phyloP scores from a whole-genome alignment of 2,888 invertebrate species.

The Callosobruchus maculatus region DNA sequence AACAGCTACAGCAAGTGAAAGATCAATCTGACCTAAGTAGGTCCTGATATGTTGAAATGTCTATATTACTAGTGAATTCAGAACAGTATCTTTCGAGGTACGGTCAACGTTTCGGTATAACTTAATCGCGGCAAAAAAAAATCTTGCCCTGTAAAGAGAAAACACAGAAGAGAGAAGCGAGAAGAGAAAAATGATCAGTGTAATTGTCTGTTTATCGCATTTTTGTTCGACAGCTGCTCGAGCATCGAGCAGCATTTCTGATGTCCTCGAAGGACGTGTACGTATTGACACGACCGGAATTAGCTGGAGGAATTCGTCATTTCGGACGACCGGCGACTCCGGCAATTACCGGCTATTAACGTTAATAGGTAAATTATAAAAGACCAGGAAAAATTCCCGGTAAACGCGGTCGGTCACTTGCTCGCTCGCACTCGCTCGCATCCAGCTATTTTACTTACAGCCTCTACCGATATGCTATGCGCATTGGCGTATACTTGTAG shows the following conservation, averaged over 20 bases:
- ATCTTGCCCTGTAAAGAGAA: not conserved
- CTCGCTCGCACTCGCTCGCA: not conserved
- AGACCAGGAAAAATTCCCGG: not conserved
- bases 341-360: not conserved
- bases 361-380: not conserved
- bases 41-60: no score
- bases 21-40: no score
- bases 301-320: not conserved
- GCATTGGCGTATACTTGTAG: no score
- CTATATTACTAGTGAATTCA: no score
- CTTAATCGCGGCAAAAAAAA: not conserved
- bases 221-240: not conserved
- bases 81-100: no score
- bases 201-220: not conserved
- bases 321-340: no score
- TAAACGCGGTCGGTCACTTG: not conserved
- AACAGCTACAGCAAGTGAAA: no score
- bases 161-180: no score
- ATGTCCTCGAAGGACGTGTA: not conserved
- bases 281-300: not conserved
- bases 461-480: not conserved
- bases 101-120: no score
- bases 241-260: not conserved
- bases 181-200: not conserved
- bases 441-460: not conserved